Evolutionary conservation across 2,797 vertebrate species (phyloP).

Genomic region (Sciurus carolinensis): DNA sequence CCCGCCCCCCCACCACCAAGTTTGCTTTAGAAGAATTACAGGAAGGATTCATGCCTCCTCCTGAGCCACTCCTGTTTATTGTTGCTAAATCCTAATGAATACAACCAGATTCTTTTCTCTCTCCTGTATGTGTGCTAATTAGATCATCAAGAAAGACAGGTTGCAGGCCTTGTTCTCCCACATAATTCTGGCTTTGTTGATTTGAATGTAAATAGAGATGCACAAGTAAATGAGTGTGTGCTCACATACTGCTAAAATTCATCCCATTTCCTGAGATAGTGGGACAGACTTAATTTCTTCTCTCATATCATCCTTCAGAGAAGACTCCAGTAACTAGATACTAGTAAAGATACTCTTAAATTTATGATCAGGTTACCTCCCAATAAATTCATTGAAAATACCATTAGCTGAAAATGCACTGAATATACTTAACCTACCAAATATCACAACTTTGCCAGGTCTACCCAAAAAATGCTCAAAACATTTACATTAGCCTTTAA

Average conservation of each 20-base stretch:
- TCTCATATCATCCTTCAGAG: background rate
- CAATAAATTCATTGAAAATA: background rate
- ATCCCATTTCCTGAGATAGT: background rate
- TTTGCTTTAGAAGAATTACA: conserved; percentile 54
- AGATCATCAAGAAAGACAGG: conserved; percentile 61
- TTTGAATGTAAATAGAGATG: conserved; percentile 18
- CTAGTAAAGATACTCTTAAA: background rate
- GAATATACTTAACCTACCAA: background rate
- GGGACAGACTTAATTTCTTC: background rate
- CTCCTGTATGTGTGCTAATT: conserved; percentile 45
- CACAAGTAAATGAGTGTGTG: conserved; percentile 55
- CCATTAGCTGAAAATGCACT: background rate
- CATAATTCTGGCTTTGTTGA: conserved; percentile 56
- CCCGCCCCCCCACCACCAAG: background rate
- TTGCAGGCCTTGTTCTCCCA: conserved; percentile 74
- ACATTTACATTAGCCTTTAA: background rate
- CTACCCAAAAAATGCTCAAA: background rate
- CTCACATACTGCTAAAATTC: background rate
- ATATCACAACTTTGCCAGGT: background rate
- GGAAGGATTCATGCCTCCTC: conserved; percentile 54
- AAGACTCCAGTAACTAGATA: background rate
- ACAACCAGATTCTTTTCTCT: conserved; percentile 70
- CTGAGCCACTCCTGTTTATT: conserved; percentile 69
- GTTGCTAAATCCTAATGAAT: conserved; percentile 78
- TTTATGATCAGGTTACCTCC: background rate